A percentile compares a stretch with the other conserved stretches of the same genome.
These are phyloP conservation scores for Plectrocnemia conspersa DNA, from an alignment of 1,140 invertebrate genomes.

Conservation along the genomic window DNA sequence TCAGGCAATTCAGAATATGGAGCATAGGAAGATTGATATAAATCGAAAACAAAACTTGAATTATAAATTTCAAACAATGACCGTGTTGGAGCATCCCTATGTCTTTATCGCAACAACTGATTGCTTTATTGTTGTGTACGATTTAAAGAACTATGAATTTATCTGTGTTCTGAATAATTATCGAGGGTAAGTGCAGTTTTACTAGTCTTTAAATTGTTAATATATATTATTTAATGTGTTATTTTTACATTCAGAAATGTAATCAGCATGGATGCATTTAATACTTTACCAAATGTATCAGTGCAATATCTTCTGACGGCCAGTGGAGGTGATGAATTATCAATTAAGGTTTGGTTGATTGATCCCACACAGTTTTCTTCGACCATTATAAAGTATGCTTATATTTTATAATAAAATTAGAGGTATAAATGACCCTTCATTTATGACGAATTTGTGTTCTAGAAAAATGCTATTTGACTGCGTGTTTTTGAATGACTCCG, in stretches of 20 bases:
- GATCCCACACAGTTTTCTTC: too few species aligned
- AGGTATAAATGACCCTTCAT: too few species aligned
- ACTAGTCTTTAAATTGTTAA: not conserved
- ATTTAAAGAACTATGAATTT: conserved; percentile 12
- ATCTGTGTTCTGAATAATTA: conserved; percentile 24
- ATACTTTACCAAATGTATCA: not conserved
- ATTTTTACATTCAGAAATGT: not conserved
- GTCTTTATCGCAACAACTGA: conserved; percentile 28
- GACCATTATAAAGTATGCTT: too few species aligned
- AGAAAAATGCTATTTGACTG: too few species aligned
- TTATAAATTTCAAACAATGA: conserved; percentile 18
- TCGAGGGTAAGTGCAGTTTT: conserved; percentile 18
- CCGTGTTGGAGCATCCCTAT: conserved; percentile 5
- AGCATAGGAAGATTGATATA: conserved; percentile 22
- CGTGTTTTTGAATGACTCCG: too few species aligned
- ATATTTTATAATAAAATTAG: too few species aligned
- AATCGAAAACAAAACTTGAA: conserved; percentile 9
- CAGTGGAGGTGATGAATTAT: conserved; percentile 6
- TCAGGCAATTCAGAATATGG: conserved; percentile 1
- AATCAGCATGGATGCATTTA: not conserved
- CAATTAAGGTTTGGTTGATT: conserved; percentile 4
- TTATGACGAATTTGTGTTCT: too few species aligned
- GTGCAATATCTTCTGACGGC: conserved; percentile 8
- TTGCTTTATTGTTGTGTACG: conserved; percentile 24
- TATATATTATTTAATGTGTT: not conserved